Percentiles rank a stretch among this genome's conserved stretches.
phyloP scores from a whole-genome alignment of 1,140 invertebrate species.

The Ceratosolen solmsi region DNA sequence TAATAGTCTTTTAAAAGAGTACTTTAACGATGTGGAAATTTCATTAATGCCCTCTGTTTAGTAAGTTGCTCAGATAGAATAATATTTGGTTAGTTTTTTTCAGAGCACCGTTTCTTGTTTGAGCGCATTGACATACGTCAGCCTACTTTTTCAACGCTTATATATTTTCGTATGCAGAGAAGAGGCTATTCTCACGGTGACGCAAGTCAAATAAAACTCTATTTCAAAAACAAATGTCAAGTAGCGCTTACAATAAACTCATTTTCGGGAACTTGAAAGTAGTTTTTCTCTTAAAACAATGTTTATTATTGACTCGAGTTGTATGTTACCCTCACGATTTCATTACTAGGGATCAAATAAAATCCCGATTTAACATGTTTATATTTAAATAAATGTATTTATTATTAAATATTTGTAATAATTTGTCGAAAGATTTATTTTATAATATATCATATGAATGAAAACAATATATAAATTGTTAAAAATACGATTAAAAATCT shows the following conservation, averaged over 20 bases:
- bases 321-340: constrained; percentile 11
- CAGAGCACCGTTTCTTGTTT: neutral
- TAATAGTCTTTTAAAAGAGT: constrained; percentile 36
- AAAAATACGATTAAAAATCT: neutral
- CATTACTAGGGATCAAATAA: constrained; percentile 8
- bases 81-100: constrained; percentile 52
- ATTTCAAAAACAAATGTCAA: constrained; percentile 51
- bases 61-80: constrained; percentile 48
- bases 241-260: constrained; percentile 48
- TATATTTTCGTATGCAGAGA: constrained; percentile 39
- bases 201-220: constrained; percentile 51
- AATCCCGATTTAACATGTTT: neutral
- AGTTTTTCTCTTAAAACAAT: constrained; percentile 11
- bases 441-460: neutral
- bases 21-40: constrained; percentile 50
- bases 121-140: constrained; percentile 45
- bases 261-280: constrained; percentile 49
- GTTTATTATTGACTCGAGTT: constrained; percentile 23
- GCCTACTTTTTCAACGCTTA: constrained; percentile 50
- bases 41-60: constrained; percentile 48
- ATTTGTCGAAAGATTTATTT: neutral
- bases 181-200: constrained; percentile 23
- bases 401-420: neutral
- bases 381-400: neutral
- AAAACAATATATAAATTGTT: neutral